Evolutionary conservation across 1,140 invertebrate genomes (phyloP).

Genomic region (Caerostris darwini): DNA sequence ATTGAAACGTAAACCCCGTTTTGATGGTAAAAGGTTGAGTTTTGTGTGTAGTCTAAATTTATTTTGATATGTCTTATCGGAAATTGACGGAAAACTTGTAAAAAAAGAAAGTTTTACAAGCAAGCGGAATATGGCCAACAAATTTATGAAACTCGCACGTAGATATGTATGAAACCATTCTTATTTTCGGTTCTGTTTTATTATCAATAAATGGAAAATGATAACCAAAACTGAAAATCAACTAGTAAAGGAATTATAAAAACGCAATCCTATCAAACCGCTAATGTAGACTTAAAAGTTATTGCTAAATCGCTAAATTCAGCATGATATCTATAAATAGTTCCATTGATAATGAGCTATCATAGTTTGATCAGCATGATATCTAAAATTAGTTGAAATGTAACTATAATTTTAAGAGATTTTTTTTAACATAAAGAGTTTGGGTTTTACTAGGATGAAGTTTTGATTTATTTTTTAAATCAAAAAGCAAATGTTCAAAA

Average conservation of each 20-base stretch:
- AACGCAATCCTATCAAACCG: too few relatives aligned
- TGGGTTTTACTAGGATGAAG: too few relatives aligned
- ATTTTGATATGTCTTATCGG: slow-evolving; percentile 44
- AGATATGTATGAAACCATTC: neutral
- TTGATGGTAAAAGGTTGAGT: neutral
- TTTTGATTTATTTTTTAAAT: too few relatives aligned
- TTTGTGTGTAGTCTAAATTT: slow-evolving; percentile 11
- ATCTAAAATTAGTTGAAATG: too few relatives aligned
- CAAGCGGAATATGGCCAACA: neutral
- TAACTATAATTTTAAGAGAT: too few relatives aligned
- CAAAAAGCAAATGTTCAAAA: too few relatives aligned
- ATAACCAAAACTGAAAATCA: neutral
- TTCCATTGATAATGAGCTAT: too few relatives aligned
- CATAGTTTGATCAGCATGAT: too few relatives aligned
- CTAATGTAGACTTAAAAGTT: too few relatives aligned
- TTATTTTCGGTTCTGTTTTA: neutral
- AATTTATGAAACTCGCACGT: slow-evolving; percentile 18
- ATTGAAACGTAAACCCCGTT: slow-evolving; percentile 45
- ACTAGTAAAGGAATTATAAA: neutral
- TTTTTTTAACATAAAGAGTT: too few relatives aligned
- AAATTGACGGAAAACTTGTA: slow-evolving; percentile 30
- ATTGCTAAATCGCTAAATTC: too few relatives aligned
- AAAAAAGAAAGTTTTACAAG: neutral
- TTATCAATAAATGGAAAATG: neutral
- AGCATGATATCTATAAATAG: too few relatives aligned